phyloP scores from a whole-genome alignment of 2,888 invertebrate genomes.

The Synanthedon vespiformis region DNA sequence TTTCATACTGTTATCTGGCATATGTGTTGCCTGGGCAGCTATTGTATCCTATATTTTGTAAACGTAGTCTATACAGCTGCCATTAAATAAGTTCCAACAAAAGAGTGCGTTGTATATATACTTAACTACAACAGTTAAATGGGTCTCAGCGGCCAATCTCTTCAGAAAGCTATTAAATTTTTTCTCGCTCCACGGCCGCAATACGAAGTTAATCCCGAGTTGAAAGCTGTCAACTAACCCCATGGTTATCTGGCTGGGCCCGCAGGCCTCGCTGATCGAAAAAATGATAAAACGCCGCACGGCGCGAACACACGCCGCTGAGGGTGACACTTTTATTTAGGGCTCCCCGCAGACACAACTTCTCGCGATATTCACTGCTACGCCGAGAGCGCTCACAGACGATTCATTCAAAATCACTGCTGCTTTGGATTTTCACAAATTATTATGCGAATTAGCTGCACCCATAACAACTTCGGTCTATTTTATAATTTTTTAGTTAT shows the following conservation, averaged over 20 bases:
- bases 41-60: too few species aligned
- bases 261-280: conserved; percentile 31
- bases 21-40: too few species aligned
- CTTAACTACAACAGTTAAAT: conserved; percentile 16
- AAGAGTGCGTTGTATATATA: conserved; percentile 5
- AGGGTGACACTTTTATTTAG: conserved; percentile 37
- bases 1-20: too few species aligned
- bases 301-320: conserved; percentile 27
- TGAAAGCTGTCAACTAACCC: conserved; percentile 54
- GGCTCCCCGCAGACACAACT: conserved; percentile 9
- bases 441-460: too few species aligned
- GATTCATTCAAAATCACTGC: too few species aligned
- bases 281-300: conserved; percentile 37
- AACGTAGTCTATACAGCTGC: neutral
- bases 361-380: neutral
- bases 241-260: conserved; percentile 26
- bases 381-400: neutral
- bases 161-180: conserved; percentile 48
- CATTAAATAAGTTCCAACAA: neutral
- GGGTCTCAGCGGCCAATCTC: conserved; percentile 27
- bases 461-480: too few species aligned
- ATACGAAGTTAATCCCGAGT: conserved; percentile 49
- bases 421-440: too few species aligned
- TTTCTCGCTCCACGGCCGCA: conserved; percentile 31
- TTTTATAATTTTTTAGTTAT: too few species aligned